Evolutionary conservation across 2,888 invertebrate genomes (phyloP).

Genomic region (Drosophila paranaensis): DNA sequence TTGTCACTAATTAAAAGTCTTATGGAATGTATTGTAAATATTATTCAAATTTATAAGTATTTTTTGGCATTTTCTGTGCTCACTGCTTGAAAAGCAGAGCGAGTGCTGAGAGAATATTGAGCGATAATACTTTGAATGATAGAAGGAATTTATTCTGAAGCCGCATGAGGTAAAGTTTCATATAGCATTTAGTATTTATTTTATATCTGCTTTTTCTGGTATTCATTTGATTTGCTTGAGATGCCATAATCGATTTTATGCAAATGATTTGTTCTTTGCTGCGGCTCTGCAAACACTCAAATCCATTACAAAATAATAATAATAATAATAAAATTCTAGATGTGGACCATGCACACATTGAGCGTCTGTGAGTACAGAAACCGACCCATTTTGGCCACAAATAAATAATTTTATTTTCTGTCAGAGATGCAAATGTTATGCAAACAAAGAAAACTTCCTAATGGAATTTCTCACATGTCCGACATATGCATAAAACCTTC

Average conservation of each 20-base stretch:
- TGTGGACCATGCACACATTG: conserved; percentile 18
- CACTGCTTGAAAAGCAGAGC: not conserved
- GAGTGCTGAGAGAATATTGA: not conserved
- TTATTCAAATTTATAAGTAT: too few relatives aligned
- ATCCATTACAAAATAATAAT: conserved; percentile 80
- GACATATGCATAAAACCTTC: conserved; percentile 77
- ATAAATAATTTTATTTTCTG: conserved; percentile 75
- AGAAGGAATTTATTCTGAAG: not conserved
- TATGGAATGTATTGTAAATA: too few relatives aligned
- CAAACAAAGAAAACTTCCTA: conserved; percentile 78
- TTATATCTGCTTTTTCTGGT: conserved; percentile 49
- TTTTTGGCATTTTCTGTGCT: too few relatives aligned
- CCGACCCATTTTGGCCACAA: conserved; percentile 50
- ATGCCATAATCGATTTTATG: conserved; percentile 79
- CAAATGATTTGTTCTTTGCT: conserved; percentile 69
- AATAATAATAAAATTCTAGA: conserved; percentile 64
- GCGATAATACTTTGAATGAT: not conserved
- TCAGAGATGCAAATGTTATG: conserved; percentile 74
- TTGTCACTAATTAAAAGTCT: too few relatives aligned
- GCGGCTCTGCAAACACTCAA: conserved; percentile 62
- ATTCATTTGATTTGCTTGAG: conserved; percentile 71
- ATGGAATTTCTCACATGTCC: conserved; percentile 79
- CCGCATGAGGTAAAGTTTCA: not conserved
- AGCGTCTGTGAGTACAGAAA: conserved; percentile 33
- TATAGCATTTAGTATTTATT: not conserved